A percentile compares a stretch with the other conserved stretches of the same genome.
These are phyloP conservation scores for Eptatretus atami DNA, from an alignment of 2,797 vertebrate species.

Conservation along the genomic window DNA sequence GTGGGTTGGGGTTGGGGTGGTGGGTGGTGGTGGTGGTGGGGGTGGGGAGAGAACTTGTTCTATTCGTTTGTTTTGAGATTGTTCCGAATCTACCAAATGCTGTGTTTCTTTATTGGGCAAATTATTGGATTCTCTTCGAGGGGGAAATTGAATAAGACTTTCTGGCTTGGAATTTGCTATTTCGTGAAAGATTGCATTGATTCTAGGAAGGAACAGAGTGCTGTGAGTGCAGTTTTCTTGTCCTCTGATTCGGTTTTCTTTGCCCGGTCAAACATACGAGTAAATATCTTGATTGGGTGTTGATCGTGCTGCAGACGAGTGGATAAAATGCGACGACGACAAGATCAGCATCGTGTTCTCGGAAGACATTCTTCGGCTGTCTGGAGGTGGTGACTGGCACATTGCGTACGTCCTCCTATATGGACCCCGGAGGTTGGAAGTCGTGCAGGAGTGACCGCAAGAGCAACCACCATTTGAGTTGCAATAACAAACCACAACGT, in stretches of 20 bases:
- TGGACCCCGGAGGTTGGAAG: slow-evolving; percentile 57
- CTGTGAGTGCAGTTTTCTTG: not conserved
- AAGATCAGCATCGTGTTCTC: slow-evolving; percentile 87
- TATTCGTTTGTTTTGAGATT: not conserved
- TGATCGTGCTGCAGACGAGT: slow-evolving; percentile 35
- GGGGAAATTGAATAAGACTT: too few species aligned
- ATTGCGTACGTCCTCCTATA: slow-evolving; percentile 95
- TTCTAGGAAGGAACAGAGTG: too few species aligned
- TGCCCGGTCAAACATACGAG: not conserved
- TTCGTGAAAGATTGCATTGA: too few species aligned
- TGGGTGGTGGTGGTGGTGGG: too few species aligned
- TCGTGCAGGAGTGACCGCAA: slow-evolving; percentile 30
- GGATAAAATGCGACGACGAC: slow-evolving; percentile 96
- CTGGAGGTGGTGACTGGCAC: slow-evolving; percentile 93
- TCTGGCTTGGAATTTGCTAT: too few species aligned
- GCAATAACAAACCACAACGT: too few species aligned
- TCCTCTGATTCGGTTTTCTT: not conserved
- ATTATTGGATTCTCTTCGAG: too few species aligned
- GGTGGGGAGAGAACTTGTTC: not conserved
- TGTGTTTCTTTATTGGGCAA: not conserved
- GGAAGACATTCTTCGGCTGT: slow-evolving; percentile 77
- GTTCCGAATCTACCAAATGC: not conserved
- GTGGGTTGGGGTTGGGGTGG: too few species aligned
- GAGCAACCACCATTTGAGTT: slow-evolving; percentile 14
- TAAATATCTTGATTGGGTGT: not conserved